Evolutionary conservation across 2,888 invertebrate species (phyloP), one percentile per base, ranked within the genome.

Genomic region (Platycnemis pennipes): DNA sequence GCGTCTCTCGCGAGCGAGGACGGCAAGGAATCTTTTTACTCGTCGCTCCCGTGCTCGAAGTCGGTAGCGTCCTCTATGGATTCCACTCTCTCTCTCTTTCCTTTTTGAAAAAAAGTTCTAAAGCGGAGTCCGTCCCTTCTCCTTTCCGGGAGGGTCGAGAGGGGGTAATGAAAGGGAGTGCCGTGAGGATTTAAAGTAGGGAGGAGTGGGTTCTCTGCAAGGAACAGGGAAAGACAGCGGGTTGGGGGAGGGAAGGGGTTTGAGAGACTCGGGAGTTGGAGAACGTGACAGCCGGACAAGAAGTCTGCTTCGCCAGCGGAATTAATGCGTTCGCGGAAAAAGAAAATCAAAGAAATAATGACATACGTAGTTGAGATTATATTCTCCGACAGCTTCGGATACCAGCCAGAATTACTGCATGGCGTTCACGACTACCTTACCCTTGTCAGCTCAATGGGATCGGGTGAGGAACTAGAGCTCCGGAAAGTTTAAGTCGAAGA

Each of bases 21-120:
- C 77, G 77, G 63, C 22, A 26, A 77, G 37, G 77, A 77, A 77
- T 77, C 77, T 5, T 63, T 63, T 63, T n/a, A 77, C 77, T 77
- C 77, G 77, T 77, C 77, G 11, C 63, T 77, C 37, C 77, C 77
- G 77, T 37, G 77, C 77, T 77, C 37, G 2, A 13, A 77, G 77
- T 77, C 77, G 37, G 37, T 11, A 37, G 77, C 37, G 77, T 37
- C 13, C 16, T 37, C 77, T 37, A 3, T 37, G 37, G 77, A 37
- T 0, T 37, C 16, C 37, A n/a, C n/a, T n/a, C n/a, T n/a, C n/a
- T n/a, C n/a, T n/a, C n/a, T n/a, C n/a, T n/a, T n/a, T n/a, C 13
- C 37, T 37, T 77, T 31, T 31, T 77, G 11, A 37, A 31, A 13
- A 77, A 37, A 37, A 37, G 11, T 77, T 77, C 16, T 77, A 11